Conservation (phyloP, 2,113 vertebrate species). For the Craseonycteris thonglongyai region DNA sequence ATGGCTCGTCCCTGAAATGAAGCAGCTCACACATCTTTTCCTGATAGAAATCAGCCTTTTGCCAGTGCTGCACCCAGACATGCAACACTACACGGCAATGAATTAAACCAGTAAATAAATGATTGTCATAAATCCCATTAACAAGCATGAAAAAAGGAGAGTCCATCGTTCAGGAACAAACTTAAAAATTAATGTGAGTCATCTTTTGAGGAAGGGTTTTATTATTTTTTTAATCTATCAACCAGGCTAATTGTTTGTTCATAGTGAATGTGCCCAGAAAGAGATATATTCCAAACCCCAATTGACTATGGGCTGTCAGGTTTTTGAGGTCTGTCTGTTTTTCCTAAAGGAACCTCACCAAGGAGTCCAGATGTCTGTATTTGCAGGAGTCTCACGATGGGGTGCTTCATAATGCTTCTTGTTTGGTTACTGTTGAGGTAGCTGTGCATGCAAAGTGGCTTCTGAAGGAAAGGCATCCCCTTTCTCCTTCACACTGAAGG, state of each 20-base stretch:
- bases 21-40: neutral
- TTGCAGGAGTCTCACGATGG: neutral
- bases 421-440: neutral
- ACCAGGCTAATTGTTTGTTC: conserved; percentile 31
- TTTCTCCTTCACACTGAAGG: neutral
- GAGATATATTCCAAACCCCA: neutral
- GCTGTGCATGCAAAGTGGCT: neutral
- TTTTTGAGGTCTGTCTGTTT: neutral
- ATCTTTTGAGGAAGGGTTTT: conserved; percentile 51
- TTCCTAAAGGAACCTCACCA: neutral
- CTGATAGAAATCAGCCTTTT: conserved; percentile 8
- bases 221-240: conserved; percentile 41
- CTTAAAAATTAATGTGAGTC: conserved; percentile 65
- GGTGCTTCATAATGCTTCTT: neutral
- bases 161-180: conserved; percentile 61
- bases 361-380: conserved; percentile 12
- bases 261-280: conserved; percentile 18
- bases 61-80: neutral
- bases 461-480: neutral
- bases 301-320: neutral
- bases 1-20: neutral
- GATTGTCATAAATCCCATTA: conserved; percentile 67
- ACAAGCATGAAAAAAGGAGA: conserved; percentile 62
- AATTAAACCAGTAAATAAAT: conserved; percentile 74
- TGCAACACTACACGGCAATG: neutral